phyloP scores from a whole-genome alignment of 2,797 vertebrate genomes.

The Cottoperca gobio region DNA sequence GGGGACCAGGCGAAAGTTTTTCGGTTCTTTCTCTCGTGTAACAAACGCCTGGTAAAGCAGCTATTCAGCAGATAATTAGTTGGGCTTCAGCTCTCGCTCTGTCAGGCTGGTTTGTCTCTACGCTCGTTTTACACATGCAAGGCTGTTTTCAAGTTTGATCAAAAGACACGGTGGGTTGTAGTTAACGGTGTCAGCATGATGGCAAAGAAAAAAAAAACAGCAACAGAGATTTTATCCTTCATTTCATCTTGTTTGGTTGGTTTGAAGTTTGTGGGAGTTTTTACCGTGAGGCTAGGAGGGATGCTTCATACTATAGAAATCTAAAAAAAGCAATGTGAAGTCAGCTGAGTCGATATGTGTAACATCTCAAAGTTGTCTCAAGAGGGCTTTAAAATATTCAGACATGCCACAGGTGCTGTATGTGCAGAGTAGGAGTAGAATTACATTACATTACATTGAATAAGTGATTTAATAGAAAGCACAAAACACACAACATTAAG shows the following conservation, averaged over 20 bases:
- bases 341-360: neutral
- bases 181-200: constrained; percentile 23
- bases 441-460: neutral
- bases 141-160: constrained; percentile 37
- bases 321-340: neutral
- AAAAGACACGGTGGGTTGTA: constrained; percentile 17
- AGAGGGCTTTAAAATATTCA: neutral
- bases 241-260: constrained; percentile 34
- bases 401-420: neutral
- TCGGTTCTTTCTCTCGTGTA: constrained; percentile 62
- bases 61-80: constrained; percentile 77
- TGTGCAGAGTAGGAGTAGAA: neutral
- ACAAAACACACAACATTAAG: neutral
- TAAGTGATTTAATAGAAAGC: neutral
- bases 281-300: constrained; percentile 24
- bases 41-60: constrained; percentile 72
- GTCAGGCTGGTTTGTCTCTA: constrained; percentile 37
- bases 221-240: neutral
- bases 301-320: neutral
- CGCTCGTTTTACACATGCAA: constrained; percentile 41
- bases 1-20: constrained; percentile 28
- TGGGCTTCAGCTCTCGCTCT: constrained; percentile 50
- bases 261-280: constrained; percentile 19
- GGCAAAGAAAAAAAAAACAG: neutral
- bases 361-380: neutral